phyloP scores from a whole-genome alignment of 2,113 vertebrate species.

The Butorides virescens region DNA sequence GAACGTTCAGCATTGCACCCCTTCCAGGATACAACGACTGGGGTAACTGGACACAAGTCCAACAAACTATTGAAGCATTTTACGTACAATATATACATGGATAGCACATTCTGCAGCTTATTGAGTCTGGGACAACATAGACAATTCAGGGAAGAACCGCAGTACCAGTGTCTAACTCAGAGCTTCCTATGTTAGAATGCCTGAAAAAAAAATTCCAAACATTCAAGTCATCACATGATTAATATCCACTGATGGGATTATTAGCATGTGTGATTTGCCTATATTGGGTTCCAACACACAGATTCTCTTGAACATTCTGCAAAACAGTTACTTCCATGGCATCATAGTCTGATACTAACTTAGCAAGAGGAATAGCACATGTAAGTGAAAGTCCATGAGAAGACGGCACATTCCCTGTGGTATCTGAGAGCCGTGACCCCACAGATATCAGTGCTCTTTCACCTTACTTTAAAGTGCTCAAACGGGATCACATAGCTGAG shows the following conservation, averaged over 20 bases:
- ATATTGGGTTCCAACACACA: background rate
- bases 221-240: background rate
- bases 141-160: constrained; percentile 1
- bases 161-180: background rate
- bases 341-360: background rate
- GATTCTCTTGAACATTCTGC: background rate
- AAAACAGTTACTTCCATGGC: background rate
- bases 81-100: constrained; percentile 71
- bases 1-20: background rate
- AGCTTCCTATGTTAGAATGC: background rate
- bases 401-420: background rate
- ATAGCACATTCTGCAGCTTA: constrained; percentile 27
- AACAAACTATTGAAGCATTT: constrained; percentile 37
- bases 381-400: background rate
- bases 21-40: background rate
- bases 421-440: background rate
- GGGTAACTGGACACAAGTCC: constrained; percentile 48
- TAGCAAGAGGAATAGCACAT: background rate
- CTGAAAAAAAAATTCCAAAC: background rate
- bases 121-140: constrained; percentile 4
- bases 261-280: background rate
- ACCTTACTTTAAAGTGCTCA: background rate
- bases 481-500: background rate
- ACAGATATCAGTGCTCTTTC: background rate
- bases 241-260: background rate